phyloP scores from a whole-genome alignment of 1,140 invertebrate genomes.

The Zaprionus ornatus region DNA sequence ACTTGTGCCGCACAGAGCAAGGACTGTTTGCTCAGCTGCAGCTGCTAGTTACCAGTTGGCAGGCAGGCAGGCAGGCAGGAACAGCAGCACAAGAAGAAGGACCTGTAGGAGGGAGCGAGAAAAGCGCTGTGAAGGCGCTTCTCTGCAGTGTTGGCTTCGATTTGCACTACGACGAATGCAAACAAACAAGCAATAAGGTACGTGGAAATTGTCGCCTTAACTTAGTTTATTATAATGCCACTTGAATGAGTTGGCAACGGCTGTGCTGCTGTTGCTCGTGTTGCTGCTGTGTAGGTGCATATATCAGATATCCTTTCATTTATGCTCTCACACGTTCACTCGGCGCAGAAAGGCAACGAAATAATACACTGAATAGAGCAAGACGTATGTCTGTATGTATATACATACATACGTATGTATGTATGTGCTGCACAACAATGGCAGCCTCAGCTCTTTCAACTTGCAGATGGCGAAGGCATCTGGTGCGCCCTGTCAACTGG shows the following conservation, averaged over 20 bases:
- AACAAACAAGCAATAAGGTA: slow-evolving; percentile 79
- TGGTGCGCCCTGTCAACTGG: slow-evolving; percentile 23
- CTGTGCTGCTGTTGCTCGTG: slow-evolving; percentile 7
- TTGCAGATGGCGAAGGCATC: slow-evolving; percentile 18
- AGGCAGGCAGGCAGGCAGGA: background rate
- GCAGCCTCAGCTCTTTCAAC: background rate
- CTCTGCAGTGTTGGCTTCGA: slow-evolving; percentile 13
- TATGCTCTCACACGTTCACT: slow-evolving; percentile 52
- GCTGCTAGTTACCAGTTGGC: slow-evolving; percentile 12
- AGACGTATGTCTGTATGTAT: slow-evolving; percentile 18
- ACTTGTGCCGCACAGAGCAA: background rate
- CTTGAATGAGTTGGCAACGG: slow-evolving; percentile 73
- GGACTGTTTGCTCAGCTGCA: slow-evolving; percentile 41
- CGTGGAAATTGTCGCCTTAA: slow-evolving; percentile 76
- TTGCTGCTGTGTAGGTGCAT: slow-evolving; percentile 23
- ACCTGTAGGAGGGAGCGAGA: background rate
- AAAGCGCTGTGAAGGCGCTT: background rate
- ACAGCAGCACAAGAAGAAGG: slow-evolving; percentile 1
- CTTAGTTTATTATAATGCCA: slow-evolving; percentile 80
- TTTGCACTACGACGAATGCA: slow-evolving; percentile 57
- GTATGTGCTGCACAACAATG: slow-evolving; percentile 37
- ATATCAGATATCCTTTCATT: slow-evolving; percentile 60
- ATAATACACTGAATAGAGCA: slow-evolving; percentile 55
- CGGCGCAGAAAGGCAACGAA: slow-evolving; percentile 54
- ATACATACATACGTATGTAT: too few relatives aligned